Evolutionary conservation across 2,888 invertebrate species (phyloP).

Genomic region (Pedicia rivosa): DNA sequence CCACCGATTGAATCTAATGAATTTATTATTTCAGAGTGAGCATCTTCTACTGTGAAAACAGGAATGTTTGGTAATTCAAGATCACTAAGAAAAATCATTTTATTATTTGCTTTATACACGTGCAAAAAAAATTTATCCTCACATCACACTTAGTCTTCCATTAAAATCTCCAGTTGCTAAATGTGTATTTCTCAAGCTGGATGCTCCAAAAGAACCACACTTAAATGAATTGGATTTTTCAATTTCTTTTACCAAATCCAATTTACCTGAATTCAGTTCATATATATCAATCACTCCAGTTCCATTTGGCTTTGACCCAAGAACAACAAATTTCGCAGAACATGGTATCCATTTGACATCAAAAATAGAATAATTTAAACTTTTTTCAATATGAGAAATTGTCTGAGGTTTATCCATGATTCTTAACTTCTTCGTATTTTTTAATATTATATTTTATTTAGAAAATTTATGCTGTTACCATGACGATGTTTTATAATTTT

Average conservation of each 20-base stretch:
- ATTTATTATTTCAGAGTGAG: constrained; percentile 77
- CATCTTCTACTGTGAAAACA: constrained; percentile 58
- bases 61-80: constrained; percentile 55
- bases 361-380: constrained; percentile 70
- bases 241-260: constrained; percentile 52
- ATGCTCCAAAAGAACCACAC: constrained; percentile 87
- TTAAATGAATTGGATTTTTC: constrained; percentile 76
- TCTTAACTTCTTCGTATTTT: background rate
- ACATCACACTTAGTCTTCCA: constrained; percentile 74
- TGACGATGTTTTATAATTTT: background rate
- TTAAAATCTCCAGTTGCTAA: constrained; percentile 85
- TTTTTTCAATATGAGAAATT: constrained; percentile 70
- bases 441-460: no score
- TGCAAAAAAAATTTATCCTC: constrained; percentile 17
- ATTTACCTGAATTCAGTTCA: constrained; percentile 57
- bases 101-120: background rate
- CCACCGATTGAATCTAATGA: constrained; percentile 85
- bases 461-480: no score
- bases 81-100: constrained; percentile 41
- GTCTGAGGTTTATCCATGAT: constrained; percentile 73
- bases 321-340: constrained; percentile 79
- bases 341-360: constrained; percentile 94
- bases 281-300: constrained; percentile 73
- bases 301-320: constrained; percentile 74
- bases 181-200: constrained; percentile 59